A percentile compares a stretch with the other conserved stretches of the same genome.
These are phyloP conservation scores for Accipiter cooperii DNA, from an alignment of 2,113 vertebrate species.

Conservation along the genomic window DNA sequence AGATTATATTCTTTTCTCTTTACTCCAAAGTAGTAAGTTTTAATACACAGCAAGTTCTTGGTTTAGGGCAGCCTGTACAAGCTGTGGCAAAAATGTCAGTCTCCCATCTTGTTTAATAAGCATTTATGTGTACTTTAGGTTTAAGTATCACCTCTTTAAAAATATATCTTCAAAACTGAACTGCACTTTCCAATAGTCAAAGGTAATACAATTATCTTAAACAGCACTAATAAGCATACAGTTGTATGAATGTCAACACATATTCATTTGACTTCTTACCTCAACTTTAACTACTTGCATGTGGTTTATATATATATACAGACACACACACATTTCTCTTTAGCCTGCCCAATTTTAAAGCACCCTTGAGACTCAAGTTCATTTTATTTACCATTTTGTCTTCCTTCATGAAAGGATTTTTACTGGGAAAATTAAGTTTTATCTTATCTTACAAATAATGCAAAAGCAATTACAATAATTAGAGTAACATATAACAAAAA, in stretches of 20 bases:
- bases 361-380: not conserved
- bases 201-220: not conserved
- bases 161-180: not conserved
- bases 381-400: not conserved
- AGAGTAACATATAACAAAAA: not conserved
- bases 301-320: accelerated
- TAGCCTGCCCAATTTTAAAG: not conserved
- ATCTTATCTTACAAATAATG: not conserved
- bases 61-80: not conserved
- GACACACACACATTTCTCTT: not conserved
- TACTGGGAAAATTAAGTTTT: not conserved
- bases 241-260: not conserved
- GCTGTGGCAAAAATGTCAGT: not conserved
- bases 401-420: not conserved
- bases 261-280: not conserved
- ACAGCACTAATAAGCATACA: not conserved
- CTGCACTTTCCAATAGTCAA: not conserved
- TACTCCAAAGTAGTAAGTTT: not conserved
- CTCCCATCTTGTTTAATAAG: not conserved
- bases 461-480: not conserved
- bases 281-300: not conserved
- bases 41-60: not conserved
- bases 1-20: not conserved
- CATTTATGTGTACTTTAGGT: not conserved
- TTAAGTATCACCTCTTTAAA: not conserved